These are phyloP conservation scores for Perccottus glenii DNA, from an alignment of 2,113 vertebrate species.

Conservation along the genomic window DNA sequence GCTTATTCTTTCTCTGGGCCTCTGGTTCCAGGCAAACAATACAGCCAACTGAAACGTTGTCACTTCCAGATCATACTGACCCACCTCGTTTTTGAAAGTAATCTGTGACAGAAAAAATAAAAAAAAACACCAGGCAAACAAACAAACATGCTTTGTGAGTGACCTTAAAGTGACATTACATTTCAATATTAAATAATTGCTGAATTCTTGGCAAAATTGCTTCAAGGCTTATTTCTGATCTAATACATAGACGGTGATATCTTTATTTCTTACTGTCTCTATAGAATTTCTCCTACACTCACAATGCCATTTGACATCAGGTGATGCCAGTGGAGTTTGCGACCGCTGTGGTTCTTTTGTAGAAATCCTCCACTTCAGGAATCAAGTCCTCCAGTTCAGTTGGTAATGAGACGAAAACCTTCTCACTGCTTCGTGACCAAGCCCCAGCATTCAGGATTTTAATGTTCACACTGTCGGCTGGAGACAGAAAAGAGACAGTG, in stretches of 20 bases:
- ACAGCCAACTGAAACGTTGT: slow-evolving; percentile 98
- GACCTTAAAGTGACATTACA: too few relatives aligned
- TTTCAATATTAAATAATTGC: too few relatives aligned
- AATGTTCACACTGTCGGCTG: slow-evolving; percentile 98
- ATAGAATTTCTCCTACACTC: rapidly evolving
- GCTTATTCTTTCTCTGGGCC: slow-evolving; percentile 96
- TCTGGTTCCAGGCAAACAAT: slow-evolving; percentile 98
- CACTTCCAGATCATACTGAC: slow-evolving; percentile 97
- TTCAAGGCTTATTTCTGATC: too few relatives aligned
- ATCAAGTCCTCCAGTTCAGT: slow-evolving; percentile 97
- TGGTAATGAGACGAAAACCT: slow-evolving; percentile 95
- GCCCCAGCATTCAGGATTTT: slow-evolving; percentile 98
- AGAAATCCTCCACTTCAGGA: slow-evolving; percentile 97
- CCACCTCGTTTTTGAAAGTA: slow-evolving; percentile 98
- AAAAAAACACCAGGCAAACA: not conserved
- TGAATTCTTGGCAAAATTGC: too few relatives aligned
- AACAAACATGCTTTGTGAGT: not conserved
- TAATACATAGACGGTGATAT: not conserved
- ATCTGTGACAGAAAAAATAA: slow-evolving; percentile 78
- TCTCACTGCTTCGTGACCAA: slow-evolving; percentile 97
- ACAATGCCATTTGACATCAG: slow-evolving; percentile 99
- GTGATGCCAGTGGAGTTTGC: slow-evolving; percentile 98
- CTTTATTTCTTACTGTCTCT: too few relatives aligned
- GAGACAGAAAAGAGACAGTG: not conserved
- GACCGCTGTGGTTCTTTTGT: slow-evolving; percentile 98